Percentiles rank a stretch among this genome's conserved stretches.
Evolutionary conservation across 2,888 invertebrate species (phyloP).

Genomic region (Trisateles emortualis): DNA sequence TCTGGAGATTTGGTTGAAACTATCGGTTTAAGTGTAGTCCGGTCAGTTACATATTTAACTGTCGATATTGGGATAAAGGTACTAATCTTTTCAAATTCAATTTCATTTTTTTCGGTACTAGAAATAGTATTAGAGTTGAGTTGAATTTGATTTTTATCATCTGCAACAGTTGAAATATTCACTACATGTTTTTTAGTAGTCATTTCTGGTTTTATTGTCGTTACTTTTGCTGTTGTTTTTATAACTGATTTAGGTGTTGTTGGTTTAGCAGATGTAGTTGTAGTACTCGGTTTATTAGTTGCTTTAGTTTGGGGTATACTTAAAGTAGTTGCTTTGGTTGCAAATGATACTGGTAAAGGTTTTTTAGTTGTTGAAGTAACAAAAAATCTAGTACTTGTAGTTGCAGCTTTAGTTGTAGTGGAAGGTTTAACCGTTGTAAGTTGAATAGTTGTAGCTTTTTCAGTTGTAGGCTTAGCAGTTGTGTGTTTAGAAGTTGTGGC

Average conservation of each 20-base stretch:
- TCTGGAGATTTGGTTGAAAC: conserved; percentile 50
- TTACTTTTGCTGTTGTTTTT: conserved; percentile 37
- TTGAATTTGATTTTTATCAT: conserved; percentile 40
- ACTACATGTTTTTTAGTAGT: conserved; percentile 39
- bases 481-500: conserved; percentile 31
- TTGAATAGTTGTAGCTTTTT: conserved; percentile 34
- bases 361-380: conserved; percentile 23
- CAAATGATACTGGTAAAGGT: conserved; percentile 6
- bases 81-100: conserved; percentile 66
- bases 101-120: conserved; percentile 56
- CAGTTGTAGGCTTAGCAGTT: conserved; percentile 37
- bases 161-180: conserved; percentile 44
- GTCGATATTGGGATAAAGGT: conserved; percentile 73
- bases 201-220: conserved; percentile 39
- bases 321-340: conserved; percentile 27
- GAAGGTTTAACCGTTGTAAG: conserved; percentile 41
- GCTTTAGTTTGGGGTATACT: conserved; percentile 10
- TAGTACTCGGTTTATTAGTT: conserved; percentile 13
- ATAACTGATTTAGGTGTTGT: conserved; percentile 30
- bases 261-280: conserved; percentile 35
- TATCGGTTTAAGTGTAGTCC: conserved; percentile 54
- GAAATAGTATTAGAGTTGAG: conserved; percentile 44
- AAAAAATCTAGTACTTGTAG: conserved; percentile 32
- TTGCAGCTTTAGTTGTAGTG: conserved; percentile 26
- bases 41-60: conserved; percentile 62